Evolutionary conservation across 1,140 invertebrate genomes (phyloP).

Genomic region (Globodera ellingtonae): DNA sequence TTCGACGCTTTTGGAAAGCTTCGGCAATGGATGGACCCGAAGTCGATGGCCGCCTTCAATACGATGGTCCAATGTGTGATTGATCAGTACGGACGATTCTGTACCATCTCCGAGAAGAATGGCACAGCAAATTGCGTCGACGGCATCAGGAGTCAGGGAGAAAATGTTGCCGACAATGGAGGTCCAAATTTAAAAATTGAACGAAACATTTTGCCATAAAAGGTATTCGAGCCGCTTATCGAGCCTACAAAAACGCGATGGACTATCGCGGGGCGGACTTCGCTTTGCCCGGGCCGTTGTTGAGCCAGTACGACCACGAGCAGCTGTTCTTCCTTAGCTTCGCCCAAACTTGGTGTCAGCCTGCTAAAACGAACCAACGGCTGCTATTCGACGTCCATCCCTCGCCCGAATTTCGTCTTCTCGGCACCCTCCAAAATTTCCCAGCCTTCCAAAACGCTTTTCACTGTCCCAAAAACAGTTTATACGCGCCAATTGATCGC

Average conservation of each 20-base stretch:
- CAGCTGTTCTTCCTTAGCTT: slow-evolving; percentile 29
- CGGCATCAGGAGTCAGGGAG: slow-evolving; percentile 3
- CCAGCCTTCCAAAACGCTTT: slow-evolving; percentile 16
- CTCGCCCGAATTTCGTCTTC: not conserved
- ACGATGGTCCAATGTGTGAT: not conserved
- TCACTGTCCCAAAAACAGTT: slow-evolving; percentile 13
- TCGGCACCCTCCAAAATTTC: slow-evolving; percentile 5
- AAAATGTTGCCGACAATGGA: slow-evolving; percentile 17
- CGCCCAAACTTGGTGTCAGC: slow-evolving; percentile 30
- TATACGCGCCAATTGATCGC: slow-evolving; percentile 10
- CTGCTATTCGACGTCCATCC: slow-evolving; percentile 12
- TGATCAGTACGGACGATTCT: slow-evolving; percentile 4
- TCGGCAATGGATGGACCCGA: slow-evolving; percentile 9
- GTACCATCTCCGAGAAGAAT: not conserved
- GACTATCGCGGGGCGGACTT: slow-evolving; percentile 14
- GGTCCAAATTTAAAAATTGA: not conserved
- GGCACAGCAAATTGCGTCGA: not conserved
- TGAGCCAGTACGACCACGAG: slow-evolving; percentile 27
- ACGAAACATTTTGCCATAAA: too few species aligned
- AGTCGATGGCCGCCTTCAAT: not conserved
- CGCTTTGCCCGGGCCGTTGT: slow-evolving; percentile 11
- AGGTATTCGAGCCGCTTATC: not conserved
- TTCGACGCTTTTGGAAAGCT: slow-evolving; percentile 12
- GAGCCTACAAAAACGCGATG: slow-evolving; percentile 11
- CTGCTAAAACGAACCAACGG: not conserved